These are phyloP conservation scores for Galagoides demidoff DNA, from an alignment of 2,797 vertebrate species.

Conservation along the genomic window DNA sequence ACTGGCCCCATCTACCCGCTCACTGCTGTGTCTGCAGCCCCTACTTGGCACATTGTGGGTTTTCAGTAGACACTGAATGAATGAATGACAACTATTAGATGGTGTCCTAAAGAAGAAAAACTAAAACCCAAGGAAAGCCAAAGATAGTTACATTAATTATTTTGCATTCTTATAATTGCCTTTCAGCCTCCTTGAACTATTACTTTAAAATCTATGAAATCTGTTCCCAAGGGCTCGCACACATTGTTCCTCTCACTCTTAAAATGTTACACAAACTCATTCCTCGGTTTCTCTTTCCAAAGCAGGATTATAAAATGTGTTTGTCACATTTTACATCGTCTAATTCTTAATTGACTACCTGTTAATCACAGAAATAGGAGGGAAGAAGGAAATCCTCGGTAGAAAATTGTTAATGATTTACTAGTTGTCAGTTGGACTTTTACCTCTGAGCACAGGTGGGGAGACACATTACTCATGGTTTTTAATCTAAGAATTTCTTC, in stretches of 20 bases:
- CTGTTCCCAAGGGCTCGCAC: not conserved
- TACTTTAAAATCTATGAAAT: not conserved
- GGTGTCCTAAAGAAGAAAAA: slow-evolving; percentile 21
- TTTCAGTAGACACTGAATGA: not conserved
- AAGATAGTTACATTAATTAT: not conserved
- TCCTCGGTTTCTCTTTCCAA: not conserved
- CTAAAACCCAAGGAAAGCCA: not conserved
- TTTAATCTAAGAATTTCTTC: slow-evolving; percentile 74
- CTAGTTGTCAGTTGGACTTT: slow-evolving; percentile 68
- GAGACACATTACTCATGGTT: slow-evolving; percentile 61
- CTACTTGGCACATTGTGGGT: not conserved
- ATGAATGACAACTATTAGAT: not conserved
- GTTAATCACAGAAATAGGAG: slow-evolving; percentile 12
- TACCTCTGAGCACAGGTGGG: slow-evolving; percentile 54
- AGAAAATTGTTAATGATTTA: slow-evolving; percentile 76
- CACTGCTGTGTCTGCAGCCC: not conserved
- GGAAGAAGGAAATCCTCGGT: slow-evolving; percentile 43
- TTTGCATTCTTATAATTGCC: slow-evolving; percentile 34
- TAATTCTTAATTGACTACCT: slow-evolving; percentile 53
- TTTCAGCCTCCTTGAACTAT: slow-evolving; percentile 14
- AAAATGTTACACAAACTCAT: not conserved
- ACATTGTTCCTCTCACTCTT: not conserved
- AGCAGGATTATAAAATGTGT: not conserved
- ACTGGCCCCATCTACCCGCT: not conserved
- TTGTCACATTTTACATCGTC: slow-evolving; percentile 13